Evolutionary conservation across 2,113 vertebrate genomes (phyloP).

Genomic region (Dasyurus viverrinus): DNA sequence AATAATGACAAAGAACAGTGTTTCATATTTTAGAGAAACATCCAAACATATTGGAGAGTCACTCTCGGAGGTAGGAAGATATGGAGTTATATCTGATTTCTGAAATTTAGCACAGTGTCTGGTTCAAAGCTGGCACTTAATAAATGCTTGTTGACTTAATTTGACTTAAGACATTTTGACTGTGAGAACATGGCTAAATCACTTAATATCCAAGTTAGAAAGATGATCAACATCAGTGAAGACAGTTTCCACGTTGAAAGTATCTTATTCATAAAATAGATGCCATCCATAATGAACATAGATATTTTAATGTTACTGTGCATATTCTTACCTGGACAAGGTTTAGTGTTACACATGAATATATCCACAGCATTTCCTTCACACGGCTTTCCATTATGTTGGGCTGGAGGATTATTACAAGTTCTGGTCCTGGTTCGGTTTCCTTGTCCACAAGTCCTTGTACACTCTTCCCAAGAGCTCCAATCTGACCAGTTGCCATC

Average conservation of each 20-base stretch:
- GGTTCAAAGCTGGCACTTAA: background rate
- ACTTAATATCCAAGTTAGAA: background rate
- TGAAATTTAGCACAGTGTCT: background rate
- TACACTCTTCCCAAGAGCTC: conserved; percentile 96
- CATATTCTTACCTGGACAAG: conserved; percentile 91
- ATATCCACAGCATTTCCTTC: conserved; percentile 89
- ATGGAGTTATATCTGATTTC: background rate
- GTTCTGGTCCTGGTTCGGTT: conserved; percentile 92
- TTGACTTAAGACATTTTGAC: background rate
- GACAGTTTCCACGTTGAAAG: background rate
- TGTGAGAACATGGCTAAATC: background rate
- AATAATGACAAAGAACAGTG: background rate
- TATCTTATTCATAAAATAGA: background rate
- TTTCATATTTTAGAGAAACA: background rate
- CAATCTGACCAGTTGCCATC: conserved; percentile 96
- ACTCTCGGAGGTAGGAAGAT: background rate
- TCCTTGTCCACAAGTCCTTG: conserved; percentile 92
- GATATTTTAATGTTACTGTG: background rate
- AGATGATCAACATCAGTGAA: background rate
- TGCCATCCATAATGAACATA: background rate
- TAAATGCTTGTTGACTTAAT: background rate
- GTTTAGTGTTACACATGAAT: conserved; percentile 90
- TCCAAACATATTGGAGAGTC: background rate
- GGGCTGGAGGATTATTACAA: conserved; percentile 89
- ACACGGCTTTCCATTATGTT: conserved; percentile 89